Evolutionary conservation across 2,113 vertebrate species (phyloP).

Genomic region (Elephas maximus): DNA sequence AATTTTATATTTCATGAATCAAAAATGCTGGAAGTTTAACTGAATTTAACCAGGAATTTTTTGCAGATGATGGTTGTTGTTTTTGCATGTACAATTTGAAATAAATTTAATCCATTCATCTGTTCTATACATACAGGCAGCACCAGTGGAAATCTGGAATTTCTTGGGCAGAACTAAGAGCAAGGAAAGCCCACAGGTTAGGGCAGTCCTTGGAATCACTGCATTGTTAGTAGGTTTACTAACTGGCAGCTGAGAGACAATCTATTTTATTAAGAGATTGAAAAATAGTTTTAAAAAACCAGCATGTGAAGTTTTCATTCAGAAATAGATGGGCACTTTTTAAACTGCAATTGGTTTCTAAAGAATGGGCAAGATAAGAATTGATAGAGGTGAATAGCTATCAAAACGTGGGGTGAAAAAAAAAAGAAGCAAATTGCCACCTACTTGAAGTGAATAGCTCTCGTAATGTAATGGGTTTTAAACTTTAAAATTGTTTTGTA

Average conservation of each 20-base stretch:
- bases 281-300: slow-evolving; percentile 86
- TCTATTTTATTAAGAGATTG: slow-evolving; percentile 90
- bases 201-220: slow-evolving; percentile 71
- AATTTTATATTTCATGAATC: slow-evolving; percentile 27
- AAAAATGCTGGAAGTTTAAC: slow-evolving; percentile 5
- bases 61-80: not conserved
- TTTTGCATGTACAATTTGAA: slow-evolving; percentile 10
- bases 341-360: slow-evolving; percentile 88
- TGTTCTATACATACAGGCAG: not conserved
- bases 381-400: slow-evolving; percentile 88
- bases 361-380: slow-evolving; percentile 90
- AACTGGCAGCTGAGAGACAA: slow-evolving; percentile 85
- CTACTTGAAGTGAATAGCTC: slow-evolving; percentile 90
- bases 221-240: slow-evolving; percentile 85
- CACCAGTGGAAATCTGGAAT: slow-evolving; percentile 39
- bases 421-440: slow-evolving; percentile 86
- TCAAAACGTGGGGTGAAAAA: slow-evolving; percentile 84
- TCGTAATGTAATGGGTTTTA: slow-evolving; percentile 87
- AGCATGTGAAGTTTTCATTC: slow-evolving; percentile 88
- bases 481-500: slow-evolving; percentile 88
- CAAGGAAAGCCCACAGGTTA: slow-evolving; percentile 70
- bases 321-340: slow-evolving; percentile 89
- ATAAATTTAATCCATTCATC: slow-evolving; percentile 15
- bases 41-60: not conserved
- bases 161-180: slow-evolving; percentile 71